These are phyloP conservation scores for Probosciger aterrimus DNA, from an alignment of 2,113 vertebrate species.

Conservation along the genomic window DNA sequence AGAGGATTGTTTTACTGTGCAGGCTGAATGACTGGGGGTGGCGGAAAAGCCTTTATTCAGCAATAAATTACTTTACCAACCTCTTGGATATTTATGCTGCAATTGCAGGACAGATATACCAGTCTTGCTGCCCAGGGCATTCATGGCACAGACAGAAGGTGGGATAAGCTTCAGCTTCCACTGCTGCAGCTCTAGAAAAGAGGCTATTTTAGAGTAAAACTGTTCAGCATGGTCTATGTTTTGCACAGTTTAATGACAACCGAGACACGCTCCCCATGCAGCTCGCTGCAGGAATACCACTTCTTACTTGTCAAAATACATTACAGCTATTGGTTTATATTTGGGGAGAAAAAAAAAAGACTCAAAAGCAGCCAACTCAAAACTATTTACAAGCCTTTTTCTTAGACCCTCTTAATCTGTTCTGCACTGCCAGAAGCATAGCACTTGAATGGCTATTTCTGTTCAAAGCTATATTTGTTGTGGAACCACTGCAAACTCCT, in stretches of 20 bases:
- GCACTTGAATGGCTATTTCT: slow-evolving; percentile 59
- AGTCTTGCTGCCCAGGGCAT: background rate
- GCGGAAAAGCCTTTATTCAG: background rate
- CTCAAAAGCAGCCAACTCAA: background rate
- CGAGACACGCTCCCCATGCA: background rate
- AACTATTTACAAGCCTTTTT: slow-evolving; percentile 25
- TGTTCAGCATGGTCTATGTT: background rate
- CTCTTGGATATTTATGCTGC: background rate
- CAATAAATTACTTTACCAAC: background rate
- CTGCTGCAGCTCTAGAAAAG: background rate
- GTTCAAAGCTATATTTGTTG: slow-evolving; percentile 64
- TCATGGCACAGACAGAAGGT: background rate
- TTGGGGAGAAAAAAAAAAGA: background rate
- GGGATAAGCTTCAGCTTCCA: background rate
- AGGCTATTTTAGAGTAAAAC: background rate
- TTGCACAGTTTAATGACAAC: background rate
- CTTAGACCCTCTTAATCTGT: slow-evolving; percentile 39
- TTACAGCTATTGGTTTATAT: background rate
- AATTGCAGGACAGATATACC: background rate
- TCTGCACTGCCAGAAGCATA: slow-evolving; percentile 20
- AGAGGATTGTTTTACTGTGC: background rate
- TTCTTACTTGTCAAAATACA: background rate
- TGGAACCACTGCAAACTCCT: slow-evolving; percentile 61
- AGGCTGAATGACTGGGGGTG: background rate
- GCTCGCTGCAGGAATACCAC: background rate